Percentiles rank a stretch among this genome's conserved stretches.
These are phyloP conservation scores for Coendou prehensilis DNA, from an alignment of 2,797 vertebrate genomes.

Conservation along the genomic window DNA sequence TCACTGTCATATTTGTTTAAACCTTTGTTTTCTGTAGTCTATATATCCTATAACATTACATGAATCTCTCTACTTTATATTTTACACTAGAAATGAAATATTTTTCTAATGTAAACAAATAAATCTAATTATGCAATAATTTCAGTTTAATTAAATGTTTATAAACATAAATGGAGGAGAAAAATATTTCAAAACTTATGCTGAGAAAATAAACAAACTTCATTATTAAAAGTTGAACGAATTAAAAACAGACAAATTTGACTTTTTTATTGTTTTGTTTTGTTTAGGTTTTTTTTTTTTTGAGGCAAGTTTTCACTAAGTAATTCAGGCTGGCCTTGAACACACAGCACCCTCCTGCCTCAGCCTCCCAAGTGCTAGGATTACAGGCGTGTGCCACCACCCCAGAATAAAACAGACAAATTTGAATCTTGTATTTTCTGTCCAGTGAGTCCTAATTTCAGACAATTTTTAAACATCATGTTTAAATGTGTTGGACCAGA, in stretches of 20 bases:
- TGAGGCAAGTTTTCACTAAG: too few species aligned
- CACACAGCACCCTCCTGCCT: not conserved
- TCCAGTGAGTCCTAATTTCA: not conserved
- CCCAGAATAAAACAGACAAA: not conserved
- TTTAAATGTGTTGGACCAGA: not conserved
- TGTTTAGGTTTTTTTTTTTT: too few species aligned
- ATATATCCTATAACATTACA: not conserved
- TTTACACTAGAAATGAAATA: not conserved
- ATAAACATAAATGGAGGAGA: not conserved
- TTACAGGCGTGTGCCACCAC: not conserved
- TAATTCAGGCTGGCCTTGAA: too few species aligned
- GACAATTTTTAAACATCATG: not conserved
- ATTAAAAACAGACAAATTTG: not conserved
- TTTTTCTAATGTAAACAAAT: not conserved
- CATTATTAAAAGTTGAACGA: not conserved
- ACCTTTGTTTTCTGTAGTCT: not conserved
- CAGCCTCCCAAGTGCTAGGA: not conserved
- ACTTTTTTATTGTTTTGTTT: not conserved
- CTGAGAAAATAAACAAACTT: not conserved
- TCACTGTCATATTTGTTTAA: not conserved
- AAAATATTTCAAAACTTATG: not conserved
- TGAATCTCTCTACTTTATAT: not conserved
- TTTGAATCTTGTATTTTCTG: not conserved
- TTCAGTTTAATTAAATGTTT: not conserved
- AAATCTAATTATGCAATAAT: not conserved